Base-by-base conservation (phyloP, 2,113 vertebrate species). In the Nibea albiflora region DNA sequence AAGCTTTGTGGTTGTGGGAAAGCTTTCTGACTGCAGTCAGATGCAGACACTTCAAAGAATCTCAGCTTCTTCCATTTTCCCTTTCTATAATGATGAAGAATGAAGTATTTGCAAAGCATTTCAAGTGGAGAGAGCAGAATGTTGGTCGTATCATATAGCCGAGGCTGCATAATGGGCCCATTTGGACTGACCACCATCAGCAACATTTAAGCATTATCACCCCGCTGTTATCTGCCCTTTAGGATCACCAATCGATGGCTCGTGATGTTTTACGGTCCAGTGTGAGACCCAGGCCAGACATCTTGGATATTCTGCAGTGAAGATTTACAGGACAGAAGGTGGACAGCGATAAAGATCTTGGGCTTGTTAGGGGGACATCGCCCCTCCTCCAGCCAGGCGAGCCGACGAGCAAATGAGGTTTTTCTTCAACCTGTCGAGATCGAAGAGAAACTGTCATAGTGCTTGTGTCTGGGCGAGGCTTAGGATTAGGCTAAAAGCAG, bases 181-280 rank as follows among this genome's bases (percentile, higher is more conserved):
- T 88, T 89, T 88, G 35, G 67, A 69, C 53, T 28, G 52, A 82
- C 66, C 49, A 63, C 47, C 73, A 84, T 78, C 65, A 76, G 78
- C 84, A 83, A 53, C 73, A 81, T 63, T 85, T 42, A 14, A 54
- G 50, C 81, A 78, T 78, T 85, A 85, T 83, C 60, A 26, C 68
- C 56, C 39, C 68, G 70, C 44, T 69, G 64, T 78, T 83, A 77
- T 87, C 61, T 71, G 61, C 61, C 74, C 60, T 52, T 20, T 2
- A 19, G 80, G 62, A 76, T 60, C 5, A 80, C 66, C 24, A 28
- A 84, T 88, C 88, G 46, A 81, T 91, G 73, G 42, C 64, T 66
- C 4, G 19, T 46, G 4, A 72, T 67, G 79, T 65, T 91, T 90
- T 83, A 73, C 39, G 26, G 49, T 57, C 54, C 74, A 69, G 49